These are phyloP conservation scores for Genyomyrus donnyi DNA, from an alignment of 2,113 vertebrate species.

Conservation along the genomic window DNA sequence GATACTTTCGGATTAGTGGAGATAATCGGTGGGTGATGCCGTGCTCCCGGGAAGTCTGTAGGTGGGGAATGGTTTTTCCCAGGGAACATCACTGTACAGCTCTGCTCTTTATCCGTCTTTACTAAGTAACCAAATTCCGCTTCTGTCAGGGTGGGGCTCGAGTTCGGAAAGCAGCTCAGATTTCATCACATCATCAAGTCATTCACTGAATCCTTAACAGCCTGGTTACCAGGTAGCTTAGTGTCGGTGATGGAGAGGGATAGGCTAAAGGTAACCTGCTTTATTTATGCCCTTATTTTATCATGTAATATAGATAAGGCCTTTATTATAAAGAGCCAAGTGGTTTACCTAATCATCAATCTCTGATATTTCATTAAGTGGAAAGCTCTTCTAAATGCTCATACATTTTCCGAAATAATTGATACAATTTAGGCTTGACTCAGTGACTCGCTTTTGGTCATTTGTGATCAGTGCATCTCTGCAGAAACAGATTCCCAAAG, in stretches of 20 bases:
- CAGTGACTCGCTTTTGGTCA: background rate
- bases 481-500: background rate
- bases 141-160: background rate
- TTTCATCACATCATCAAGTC: background rate
- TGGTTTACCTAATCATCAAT: slow-evolving; percentile 15
- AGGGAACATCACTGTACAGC: background rate
- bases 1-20: background rate
- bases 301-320: slow-evolving; percentile 15
- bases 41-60: background rate
- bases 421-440: slow-evolving; percentile 2
- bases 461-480: background rate
- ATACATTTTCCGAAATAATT: background rate
- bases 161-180: background rate
- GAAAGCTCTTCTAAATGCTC: background rate
- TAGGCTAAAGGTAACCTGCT: background rate
- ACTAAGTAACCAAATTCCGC: background rate
- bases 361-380: slow-evolving; percentile 20
- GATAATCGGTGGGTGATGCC: background rate
- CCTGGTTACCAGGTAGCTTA: background rate
- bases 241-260: background rate
- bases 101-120: background rate
- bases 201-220: background rate
- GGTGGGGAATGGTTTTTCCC: background rate
- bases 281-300: slow-evolving; percentile 4
- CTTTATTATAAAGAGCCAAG: slow-evolving; percentile 25